Base-by-base conservation (phyloP, 2,888 invertebrate species). In the Geotrupes spiniger region DNA sequence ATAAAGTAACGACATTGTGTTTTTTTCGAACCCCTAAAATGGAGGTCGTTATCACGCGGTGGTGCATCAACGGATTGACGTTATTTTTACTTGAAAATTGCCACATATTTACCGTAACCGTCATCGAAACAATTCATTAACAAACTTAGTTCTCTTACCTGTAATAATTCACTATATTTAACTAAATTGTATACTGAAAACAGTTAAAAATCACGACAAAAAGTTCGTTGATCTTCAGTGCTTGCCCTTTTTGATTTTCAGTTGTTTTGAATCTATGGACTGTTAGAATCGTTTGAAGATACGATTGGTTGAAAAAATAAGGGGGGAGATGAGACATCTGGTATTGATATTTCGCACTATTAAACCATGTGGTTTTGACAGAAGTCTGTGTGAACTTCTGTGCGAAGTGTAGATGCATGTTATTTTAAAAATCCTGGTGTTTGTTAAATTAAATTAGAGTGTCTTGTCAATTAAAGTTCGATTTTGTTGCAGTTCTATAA, bases 231-330 rank as follows among this genome's bases (percentile, higher is more conserved):
- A 26, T 41, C 57, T 63, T 57, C 44, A 42, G 62, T 62, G 62
- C 63, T 59, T 60, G 56, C 60, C 36, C 46, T 61, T 60, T 62
- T 59, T 60, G 55, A 57, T 58, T 63, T 61, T 59, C 65, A 58
- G 63, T 66, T 67, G 67, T 68, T 68, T 69, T 68, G 61, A 69
- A 57, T 47, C 53, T 57, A 56, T 46, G 45, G 55, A 51, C 57
- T 54, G 62, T 61, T 62, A 61, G 57, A 58, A 51, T 25, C 55
- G 54, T 48, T 36, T n/a, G 17, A 17, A 12, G 8, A 45, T 49
- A 31, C 49, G 54, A 68, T 69, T 68, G 66, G 70, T 52, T 45
- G 27, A 38, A 51, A n/a, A 4, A 14, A 14, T 21, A 21, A 6
- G 21, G 3, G 21, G 21, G 21, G 21, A 21, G 36, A 11, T 15